Base-by-base conservation (phyloP, 2,888 invertebrate species). In the Drosophila algonquin region DNA sequence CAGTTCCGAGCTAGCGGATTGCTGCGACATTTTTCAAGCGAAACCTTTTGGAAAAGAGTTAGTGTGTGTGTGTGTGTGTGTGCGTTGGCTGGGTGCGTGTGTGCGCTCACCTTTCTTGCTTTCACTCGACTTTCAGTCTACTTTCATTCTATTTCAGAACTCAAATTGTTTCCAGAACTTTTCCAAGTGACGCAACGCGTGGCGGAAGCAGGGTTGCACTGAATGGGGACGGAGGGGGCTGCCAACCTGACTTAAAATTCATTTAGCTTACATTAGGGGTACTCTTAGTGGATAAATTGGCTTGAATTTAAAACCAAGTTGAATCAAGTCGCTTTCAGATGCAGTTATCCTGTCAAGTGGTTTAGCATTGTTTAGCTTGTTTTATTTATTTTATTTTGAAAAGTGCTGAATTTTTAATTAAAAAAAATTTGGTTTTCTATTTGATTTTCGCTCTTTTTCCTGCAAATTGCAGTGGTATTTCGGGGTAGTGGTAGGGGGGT, bases 401-500 rank as follows among this genome's bases (percentile, higher is more conserved):
- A 73, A 54, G 45, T 21, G 46, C 64, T 63, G 24, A 63, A 73
- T 71, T 73, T 63, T 58, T 63, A 71, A 71, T 71, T 73, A 63
- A 57, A 24, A 63, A 68, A 47, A 47, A 8, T 54, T 24, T 21
- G 30, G 8, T 30, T 30, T 72, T 72, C 62, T 53, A 52, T 70
- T 56, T 70, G 55, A 61, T 56, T 71, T 62, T 57, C 7, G 30
- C 12, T 57, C 16, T 16, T 73, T 3, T 27, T 6, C 53, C 40
- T 48, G 48, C 21, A 24, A 59, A 60, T 53, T 18, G 61, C 59
- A 21, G 21, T 21, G 21, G 21, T 21, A 21, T 21, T 21, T 21
- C 3, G 21, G 2, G 21, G 21, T 21, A 21, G 21, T 1, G 18
- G 18, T 18, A 18, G 18, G 18, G 18, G 18, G 18, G 18, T 1